A percentile compares a stretch with the other conserved stretches of the same genome.
Conservation (phyloP, 2,888 invertebrate species). For the Belgica antarctica region DNA sequence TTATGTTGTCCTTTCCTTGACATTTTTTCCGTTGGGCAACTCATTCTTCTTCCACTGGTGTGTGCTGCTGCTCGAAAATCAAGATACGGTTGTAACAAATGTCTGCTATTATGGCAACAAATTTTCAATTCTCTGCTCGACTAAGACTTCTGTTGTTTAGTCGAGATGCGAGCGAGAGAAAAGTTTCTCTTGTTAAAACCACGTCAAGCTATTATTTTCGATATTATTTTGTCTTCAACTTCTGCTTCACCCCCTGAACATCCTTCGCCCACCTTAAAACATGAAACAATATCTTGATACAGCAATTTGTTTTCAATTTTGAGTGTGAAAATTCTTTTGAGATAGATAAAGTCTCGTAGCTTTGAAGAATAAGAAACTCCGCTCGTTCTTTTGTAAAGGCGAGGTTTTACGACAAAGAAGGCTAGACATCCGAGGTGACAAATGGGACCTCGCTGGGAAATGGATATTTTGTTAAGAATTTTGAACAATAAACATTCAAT, state of each 20-base stretch:
- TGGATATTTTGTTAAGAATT: too few species aligned
- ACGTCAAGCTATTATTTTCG: conserved; percentile 18
- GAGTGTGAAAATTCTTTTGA: neutral
- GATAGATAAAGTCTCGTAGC: neutral
- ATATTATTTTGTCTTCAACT: too few species aligned
- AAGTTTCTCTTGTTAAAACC: neutral
- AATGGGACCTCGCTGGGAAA: too few species aligned
- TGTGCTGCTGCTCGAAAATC: neutral
- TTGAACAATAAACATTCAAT: too few species aligned
- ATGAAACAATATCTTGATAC: neutral
- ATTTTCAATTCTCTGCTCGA: neutral
- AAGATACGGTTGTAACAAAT: conserved; percentile 32
- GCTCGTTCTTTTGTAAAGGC: too few species aligned
- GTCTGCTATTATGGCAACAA: conserved; percentile 25
- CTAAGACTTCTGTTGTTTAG: neutral
- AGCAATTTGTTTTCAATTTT: conserved; percentile 15
- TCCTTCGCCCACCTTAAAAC: too few species aligned
- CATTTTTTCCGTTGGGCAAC: neutral
- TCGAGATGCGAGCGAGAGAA: neutral
- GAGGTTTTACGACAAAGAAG: too few species aligned
- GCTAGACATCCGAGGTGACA: too few species aligned
- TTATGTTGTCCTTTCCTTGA: too few species aligned
- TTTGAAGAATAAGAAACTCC: too few species aligned
- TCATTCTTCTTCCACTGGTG: neutral
- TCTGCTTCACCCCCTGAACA: neutral